Evolutionary conservation across 2,113 vertebrate species (phyloP), one percentile per base, ranked within the genome.

Genomic region (Etia nguti): DNA sequence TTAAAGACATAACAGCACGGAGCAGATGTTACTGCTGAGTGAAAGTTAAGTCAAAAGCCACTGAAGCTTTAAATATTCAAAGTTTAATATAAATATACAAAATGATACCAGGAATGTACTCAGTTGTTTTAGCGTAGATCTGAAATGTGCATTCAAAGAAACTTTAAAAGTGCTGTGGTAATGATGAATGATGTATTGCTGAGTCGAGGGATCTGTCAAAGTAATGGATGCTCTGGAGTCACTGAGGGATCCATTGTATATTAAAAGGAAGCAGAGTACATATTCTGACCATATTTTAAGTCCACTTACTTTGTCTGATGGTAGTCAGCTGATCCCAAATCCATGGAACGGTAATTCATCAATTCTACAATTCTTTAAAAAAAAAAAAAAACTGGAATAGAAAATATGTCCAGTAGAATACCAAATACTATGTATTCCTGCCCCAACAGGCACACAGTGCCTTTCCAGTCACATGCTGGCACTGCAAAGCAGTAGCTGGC

Each of bases 131-230:
- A 70, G 31, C 10, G 1, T 10, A 36, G 46, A 55, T 86, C 43
- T 84, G 41, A 57, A 81, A 22, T 62, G 41, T 41, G 55, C 26
- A 52, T 82, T 43, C 36, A 79, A 54, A 10, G 54, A 86, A 90
- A 88, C 75, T 88, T 88, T 60, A 52, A 86, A 92, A 91, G 68
- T 80, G 85, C 85, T 88, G 86, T 31, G 36, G 89, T 88, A 73
- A 87, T 85, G 90, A 86, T 92, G 86, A 92, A 93, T 87, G 92
- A 90, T 92, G 85, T 80, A 84, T 62, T 48, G 82, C 87, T 88
- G 86, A 89, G 82, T 86, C 57, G 2, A 46, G 81, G 50, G 77
- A 90, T 90, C 87, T 91, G 91, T 92, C 91, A 90, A 75, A 83
- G 68, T 87, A 90, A 92, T 91, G 84, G 84, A 92, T 94, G 86